Base-by-base conservation (phyloP, 1,140 invertebrate genomes). In the Hycleus phaleratus region DNA sequence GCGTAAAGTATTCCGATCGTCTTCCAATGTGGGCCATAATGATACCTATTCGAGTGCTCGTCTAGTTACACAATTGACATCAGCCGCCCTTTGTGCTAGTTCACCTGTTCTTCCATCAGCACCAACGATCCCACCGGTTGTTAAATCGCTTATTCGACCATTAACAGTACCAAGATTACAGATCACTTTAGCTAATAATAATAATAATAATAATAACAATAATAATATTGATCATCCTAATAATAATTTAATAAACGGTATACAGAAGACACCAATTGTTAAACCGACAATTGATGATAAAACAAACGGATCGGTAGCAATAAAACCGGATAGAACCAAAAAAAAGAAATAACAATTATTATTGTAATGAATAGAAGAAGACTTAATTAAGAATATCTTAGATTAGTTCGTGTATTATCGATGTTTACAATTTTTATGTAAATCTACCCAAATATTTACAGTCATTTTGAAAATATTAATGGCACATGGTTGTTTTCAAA, bases 61-160 rank as follows among this genome's bases (percentile, higher is more conserved):
- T 76, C 63, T 83, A 24, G 79, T 83, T 11, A 80, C 80, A 2
- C 81, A 84, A 60, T 67, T 85, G 10, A 83, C 82, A 3, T 79
- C 77, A 38, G 82, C 82, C 0, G 82, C 82, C 0, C 72, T 84
- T 3, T 84, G 82, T 68, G 82, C 81, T 3, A 80, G 80, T 56
- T 79, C 80, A 47, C 80, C 82, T 0, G 81, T 80, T 5, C 73
- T 84, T 46, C 82, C 82, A 10, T 71, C 77, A 54, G 65, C 67
- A 25, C 68, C 72, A 26, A 69, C 67, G 5, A 74, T 77, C 1
- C 76, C 80, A 18, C 77, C 79, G 3, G 74, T 77, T 26, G 77
- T 81, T 3, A 82, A 81, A 63, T 81, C 78, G 46, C 71, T 82
- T 3, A 73, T 81, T 3, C 73, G 80, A 39, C 82, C 81, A 2